Base-by-base conservation (phyloP, 2,797 vertebrate genomes). In the Taeniopygia guttata region DNA sequence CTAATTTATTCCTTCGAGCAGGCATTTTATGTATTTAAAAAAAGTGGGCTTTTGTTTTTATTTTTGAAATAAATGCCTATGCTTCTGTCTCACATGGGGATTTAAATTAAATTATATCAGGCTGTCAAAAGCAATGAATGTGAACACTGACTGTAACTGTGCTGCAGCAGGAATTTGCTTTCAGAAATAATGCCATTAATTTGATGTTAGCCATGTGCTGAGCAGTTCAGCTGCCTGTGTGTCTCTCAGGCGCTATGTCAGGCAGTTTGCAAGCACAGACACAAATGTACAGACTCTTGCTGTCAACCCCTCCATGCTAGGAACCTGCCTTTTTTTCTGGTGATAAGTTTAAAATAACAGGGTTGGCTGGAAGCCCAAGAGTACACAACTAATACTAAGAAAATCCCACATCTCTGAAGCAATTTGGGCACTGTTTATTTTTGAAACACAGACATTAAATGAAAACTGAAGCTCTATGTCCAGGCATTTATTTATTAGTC, bases 41-140 rank as follows among this genome's bases (percentile, higher is more conserved):
- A 59, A n/a, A 77, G 69, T 40, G n/a, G 22, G 51, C 4, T 82
- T 86, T 91, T 86, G 19, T 63, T 89, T 75, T 69, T 14, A 48
- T 70, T 92, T 93, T 90, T 73, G 25, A 6, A 1, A 79, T 56
- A 78, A 77, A 54, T 52, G 18, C 19, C 42, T 90, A 51, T 83
- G 55, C 92, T 90, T 92, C 62, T 87, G 45, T 84, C 36, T 84
- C 78, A 88, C 68, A 12, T 90, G n/a, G 17, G 62, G 10, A 9
- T 92, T 92, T 68, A 89, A 97, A 95, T 84, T 58, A 66, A 94
- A 95, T 93, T 86, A 95, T 48, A 78, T 73, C 52, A 92, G 77
- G 51, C 84, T 89, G 91, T 93, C 94, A 92, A 89, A 94, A 94
- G 51, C 60, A 94, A 93, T 93, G 82, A 89, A 91, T 67, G 73